A percentile compares a stretch with the other conserved stretches of the same genome.
These are phyloP conservation scores for Pelodiscus sinensis DNA, from an alignment of 2,113 vertebrate species.

Conservation along the genomic window DNA sequence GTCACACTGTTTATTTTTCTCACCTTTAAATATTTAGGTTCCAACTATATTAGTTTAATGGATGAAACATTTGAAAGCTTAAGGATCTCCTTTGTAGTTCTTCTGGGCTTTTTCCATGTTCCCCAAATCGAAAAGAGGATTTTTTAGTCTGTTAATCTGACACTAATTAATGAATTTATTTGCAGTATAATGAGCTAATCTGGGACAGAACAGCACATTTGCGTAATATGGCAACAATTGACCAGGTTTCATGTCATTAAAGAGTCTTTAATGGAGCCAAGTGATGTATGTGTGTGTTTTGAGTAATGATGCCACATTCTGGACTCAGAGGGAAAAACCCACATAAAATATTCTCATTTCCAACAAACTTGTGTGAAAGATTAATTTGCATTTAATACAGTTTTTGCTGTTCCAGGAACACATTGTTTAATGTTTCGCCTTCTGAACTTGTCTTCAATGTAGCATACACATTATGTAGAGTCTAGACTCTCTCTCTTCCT, in stretches of 20 bases:
- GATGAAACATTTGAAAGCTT: not conserved
- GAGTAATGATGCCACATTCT: not conserved
- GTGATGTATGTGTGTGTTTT: not conserved
- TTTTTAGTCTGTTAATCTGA: not conserved
- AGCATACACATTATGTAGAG: not conserved
- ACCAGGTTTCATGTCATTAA: not conserved
- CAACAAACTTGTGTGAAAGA: not conserved
- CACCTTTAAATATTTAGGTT: not conserved
- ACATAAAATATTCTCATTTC: not conserved
- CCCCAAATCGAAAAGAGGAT: not conserved
- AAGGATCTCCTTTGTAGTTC: not conserved
- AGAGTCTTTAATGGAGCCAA: not conserved
- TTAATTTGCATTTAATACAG: not conserved
- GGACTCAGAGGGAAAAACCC: not conserved
- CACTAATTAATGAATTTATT: not conserved
- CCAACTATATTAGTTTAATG: not conserved
- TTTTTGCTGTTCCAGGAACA: not conserved
- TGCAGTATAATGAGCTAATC: not conserved
- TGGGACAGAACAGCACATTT: not conserved
- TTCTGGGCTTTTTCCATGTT: not conserved
- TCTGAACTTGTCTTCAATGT: not conserved
- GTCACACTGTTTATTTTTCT: not conserved
- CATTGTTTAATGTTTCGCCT: not conserved
- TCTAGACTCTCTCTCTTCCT: not conserved
- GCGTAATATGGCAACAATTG: not conserved